A percentile compares a stretch with the other conserved stretches of the same genome.
Conservation (phyloP, 2,888 invertebrate genomes). For the Craniophora ligustri region DNA sequence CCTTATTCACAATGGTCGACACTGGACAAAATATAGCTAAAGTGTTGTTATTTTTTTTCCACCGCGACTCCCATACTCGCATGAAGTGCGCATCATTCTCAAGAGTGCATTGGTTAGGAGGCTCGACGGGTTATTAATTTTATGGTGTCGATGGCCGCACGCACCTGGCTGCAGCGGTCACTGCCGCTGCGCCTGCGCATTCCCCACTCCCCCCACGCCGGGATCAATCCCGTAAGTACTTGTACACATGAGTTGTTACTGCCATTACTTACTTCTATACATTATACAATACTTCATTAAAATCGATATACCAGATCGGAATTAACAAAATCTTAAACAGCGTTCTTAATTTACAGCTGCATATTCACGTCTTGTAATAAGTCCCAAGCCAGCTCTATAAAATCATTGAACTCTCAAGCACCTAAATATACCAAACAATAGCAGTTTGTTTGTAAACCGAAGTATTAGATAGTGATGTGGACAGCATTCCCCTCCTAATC, state of each 20-base stretch:
- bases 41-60: constrained; percentile 42
- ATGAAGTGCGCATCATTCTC: constrained; percentile 75
- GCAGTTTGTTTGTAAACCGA: constrained; percentile 47
- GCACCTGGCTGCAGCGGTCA: constrained; percentile 86
- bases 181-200: constrained; percentile 73
- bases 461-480: constrained; percentile 62
- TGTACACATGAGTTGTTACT: constrained; percentile 44
- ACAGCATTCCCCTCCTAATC: constrained; percentile 84
- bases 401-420: not conserved
- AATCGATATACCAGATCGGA: constrained; percentile 8
- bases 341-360: not conserved
- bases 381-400: not conserved
- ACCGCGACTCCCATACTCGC: constrained; percentile 51
- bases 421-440: constrained; percentile 52
- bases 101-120: constrained; percentile 83
- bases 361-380: not conserved
- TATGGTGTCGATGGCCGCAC: constrained; percentile 88
- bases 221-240: constrained; percentile 80
- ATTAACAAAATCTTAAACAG: constrained; percentile 10
- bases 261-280: constrained; percentile 6
- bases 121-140: constrained; percentile 88
- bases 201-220: constrained; percentile 57
- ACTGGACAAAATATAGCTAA: constrained; percentile 8
- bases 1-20: not conserved
- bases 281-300: constrained; percentile 20